Base-by-base conservation (phyloP, 92 coral and sea anemone species). In the Umimayanthus kanabou region DNA sequence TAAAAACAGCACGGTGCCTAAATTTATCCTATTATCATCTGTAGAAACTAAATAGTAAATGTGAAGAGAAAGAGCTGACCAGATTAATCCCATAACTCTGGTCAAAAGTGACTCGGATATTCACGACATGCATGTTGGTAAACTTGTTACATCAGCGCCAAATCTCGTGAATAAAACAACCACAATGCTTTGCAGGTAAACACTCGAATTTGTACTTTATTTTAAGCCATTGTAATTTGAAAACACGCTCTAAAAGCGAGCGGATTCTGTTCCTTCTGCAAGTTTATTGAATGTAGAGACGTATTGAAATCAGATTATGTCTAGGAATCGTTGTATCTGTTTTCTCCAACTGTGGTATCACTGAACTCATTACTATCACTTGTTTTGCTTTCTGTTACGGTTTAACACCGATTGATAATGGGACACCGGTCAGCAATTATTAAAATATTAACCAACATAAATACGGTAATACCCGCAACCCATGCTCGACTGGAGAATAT, bases 361-460 rank as follows among this genome's bases (percentile, higher is more conserved):
- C 45, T 25, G 50, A 75, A 28, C 45, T 33, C 23, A 7, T 18
- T 22, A 33, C 16, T 5, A 29, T 39, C 4, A 72, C 47, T 55
- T 83, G 79, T 70, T 83, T 26, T 16, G 18, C 74, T 71, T 28
- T 5, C 25, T 15, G 64, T 26, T 28, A 14, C 77, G 87, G 18
- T 43, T 50, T 14, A 47, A n/a, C 15, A 39, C 65, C 6, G 64
- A 43, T 30, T 8, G 26, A 42, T 16, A 83, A 83, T 83, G 20
- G 42, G 18, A 83, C 78, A 83, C 87, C 87, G 67, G 87, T 25
- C 14, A 50, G 22, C 76, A 23, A 83, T 83, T 83, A 42, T 33
- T 83, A 29, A 83, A 83, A 83, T 45, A 83, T 70, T 83, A 83
- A 83, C 77, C 29, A 53, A 47, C 25, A 50, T 67, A 83, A 50